A percentile compares a stretch with the other conserved stretches of the same genome.
These are phyloP conservation scores for Lepus americanus DNA, from an alignment of 2,113 vertebrate genomes.

Conservation along the genomic window DNA sequence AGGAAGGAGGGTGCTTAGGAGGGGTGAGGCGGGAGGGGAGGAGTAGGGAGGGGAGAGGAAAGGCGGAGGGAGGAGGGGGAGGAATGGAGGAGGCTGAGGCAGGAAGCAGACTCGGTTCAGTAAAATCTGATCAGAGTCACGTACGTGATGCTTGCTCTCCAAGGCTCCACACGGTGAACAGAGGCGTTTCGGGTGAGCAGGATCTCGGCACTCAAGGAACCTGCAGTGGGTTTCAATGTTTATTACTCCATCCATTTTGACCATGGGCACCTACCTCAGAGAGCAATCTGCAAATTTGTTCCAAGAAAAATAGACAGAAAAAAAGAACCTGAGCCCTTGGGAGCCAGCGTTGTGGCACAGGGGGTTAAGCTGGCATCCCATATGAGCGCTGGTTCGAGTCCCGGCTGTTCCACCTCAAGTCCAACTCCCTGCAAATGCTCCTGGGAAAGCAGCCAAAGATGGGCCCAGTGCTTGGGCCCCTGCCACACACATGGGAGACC, in stretches of 20 bases:
- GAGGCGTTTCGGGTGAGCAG: neutral
- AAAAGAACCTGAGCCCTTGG: neutral
- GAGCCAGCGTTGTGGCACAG: too few relatives aligned
- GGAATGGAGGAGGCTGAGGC: neutral
- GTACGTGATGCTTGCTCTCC: neutral
- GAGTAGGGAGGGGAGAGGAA: too few relatives aligned
- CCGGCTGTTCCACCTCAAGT: too few relatives aligned
- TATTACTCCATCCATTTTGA: neutral
- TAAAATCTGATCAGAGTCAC: neutral
- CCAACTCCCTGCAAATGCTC: too few relatives aligned
- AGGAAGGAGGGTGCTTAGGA: neutral
- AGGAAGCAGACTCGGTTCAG: neutral
- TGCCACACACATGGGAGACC: too few relatives aligned
- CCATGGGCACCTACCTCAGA: neutral
- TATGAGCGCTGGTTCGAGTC: too few relatives aligned
- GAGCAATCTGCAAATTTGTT: neutral
- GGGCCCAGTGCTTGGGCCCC: too few relatives aligned
- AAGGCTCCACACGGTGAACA: too few relatives aligned
- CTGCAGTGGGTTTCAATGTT: neutral
- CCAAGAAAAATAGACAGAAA: neutral
- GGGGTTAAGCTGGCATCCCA: too few relatives aligned
- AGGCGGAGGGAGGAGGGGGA: accelerated
- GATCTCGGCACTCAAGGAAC: neutral
- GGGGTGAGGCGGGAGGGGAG: neutral
- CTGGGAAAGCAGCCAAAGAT: too few relatives aligned